Evolutionary conservation across 2,888 invertebrate genomes (phyloP).

Genomic region (Polia nebulosa): DNA sequence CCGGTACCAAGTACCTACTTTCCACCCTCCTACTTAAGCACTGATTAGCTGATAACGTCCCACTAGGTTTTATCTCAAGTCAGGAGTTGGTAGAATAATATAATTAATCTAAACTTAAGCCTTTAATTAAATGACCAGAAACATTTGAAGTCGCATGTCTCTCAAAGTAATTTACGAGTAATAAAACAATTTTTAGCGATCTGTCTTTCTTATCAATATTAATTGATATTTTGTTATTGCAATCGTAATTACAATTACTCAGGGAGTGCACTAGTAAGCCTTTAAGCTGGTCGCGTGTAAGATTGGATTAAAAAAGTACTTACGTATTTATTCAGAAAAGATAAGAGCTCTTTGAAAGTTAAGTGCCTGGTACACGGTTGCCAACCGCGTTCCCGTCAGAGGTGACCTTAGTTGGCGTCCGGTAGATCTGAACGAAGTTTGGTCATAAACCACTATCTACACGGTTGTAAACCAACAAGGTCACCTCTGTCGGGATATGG

Average conservation of each 20-base stretch:
- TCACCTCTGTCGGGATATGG: no score
- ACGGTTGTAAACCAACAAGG: no score
- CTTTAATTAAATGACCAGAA: no score
- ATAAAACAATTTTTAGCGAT: not conserved
- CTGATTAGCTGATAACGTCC: not conserved
- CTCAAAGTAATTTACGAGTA: not conserved
- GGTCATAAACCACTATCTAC: no score
- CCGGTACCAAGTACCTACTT: no score
- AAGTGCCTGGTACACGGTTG: no score
- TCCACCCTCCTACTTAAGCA: not conserved
- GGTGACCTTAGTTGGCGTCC: no score
- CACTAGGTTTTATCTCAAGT: constrained; percentile 7
- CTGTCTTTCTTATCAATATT: constrained; percentile 14
- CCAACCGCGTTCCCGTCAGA: no score
- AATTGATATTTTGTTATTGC: constrained; percentile 1
- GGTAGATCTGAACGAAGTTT: no score
- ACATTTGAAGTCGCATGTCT: not conserved
- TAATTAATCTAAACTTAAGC: no score
- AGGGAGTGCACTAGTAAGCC: not conserved
- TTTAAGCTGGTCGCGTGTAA: not conserved
- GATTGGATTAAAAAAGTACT: not conserved
- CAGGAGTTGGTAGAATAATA: not conserved
- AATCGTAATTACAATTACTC: not conserved
- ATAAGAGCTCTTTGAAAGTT: not conserved
- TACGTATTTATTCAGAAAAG: not conserved